phyloP scores from a whole-genome alignment of 2,113 vertebrate species.

The Cottus gobio region DNA sequence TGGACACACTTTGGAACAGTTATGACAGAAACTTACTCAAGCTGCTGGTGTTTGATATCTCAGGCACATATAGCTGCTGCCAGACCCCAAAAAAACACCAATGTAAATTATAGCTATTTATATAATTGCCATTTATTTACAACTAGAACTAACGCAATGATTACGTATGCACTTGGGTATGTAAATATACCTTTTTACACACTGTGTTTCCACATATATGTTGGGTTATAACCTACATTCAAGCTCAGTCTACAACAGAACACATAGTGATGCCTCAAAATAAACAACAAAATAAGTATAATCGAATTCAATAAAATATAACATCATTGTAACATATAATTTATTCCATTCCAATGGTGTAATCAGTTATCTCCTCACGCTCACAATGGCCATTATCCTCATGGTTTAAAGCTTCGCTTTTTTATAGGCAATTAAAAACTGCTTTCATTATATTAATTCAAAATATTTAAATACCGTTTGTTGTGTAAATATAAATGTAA shows the following conservation, averaged over 20 bases:
- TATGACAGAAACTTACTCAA: constrained; percentile 59
- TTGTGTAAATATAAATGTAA: not conserved
- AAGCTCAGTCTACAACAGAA: not conserved
- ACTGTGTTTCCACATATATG: not conserved
- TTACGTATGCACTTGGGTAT: not conserved
- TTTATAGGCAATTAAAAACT: not conserved
- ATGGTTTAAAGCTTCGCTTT: not conserved
- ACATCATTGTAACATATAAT: not conserved
- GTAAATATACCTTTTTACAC: constrained; percentile 1
- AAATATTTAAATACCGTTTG: not conserved
- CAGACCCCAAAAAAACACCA: not conserved
- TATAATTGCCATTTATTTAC: constrained; percentile 49
- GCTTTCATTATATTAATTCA: not conserved
- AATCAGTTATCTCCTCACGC: not conserved
- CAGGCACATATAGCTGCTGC: constrained; percentile 39
- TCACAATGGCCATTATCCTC: not conserved
- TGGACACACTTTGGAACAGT: constrained; percentile 64
- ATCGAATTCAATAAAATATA: not conserved
- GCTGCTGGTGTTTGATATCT: constrained; percentile 51
- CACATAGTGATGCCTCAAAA: not conserved
- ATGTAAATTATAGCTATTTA: constrained; percentile 39
- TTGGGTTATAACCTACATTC: not conserved
- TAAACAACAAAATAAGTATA: not conserved
- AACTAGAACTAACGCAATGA: constrained; percentile 5
- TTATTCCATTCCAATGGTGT: not conserved